A percentile compares a stretch with the other conserved stretches of the same genome.
Evolutionary conservation across 2,797 vertebrate genomes (phyloP).

Genomic region (Halcyon chelicuti): DNA sequence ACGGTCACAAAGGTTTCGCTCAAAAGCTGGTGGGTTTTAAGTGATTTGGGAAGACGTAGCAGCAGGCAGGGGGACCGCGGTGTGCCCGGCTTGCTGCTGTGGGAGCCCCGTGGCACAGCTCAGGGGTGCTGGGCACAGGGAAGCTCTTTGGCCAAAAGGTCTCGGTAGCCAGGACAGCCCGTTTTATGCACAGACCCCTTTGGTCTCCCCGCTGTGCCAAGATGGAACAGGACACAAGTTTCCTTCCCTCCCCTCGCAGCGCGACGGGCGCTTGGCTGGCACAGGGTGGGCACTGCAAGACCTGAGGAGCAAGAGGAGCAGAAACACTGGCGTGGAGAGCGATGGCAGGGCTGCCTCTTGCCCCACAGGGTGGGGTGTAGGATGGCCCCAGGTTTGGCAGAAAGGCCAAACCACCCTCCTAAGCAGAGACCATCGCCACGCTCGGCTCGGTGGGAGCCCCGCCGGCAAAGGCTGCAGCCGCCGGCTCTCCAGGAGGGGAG

Average conservation of each 20-base stretch:
- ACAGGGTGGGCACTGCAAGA: not conserved
- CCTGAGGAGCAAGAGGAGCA: not conserved
- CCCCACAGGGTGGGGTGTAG: not conserved
- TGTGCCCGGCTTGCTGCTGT: not conserved
- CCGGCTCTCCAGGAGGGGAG: not conserved
- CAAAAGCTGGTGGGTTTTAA: not conserved
- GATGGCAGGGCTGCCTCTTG: not conserved
- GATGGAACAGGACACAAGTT: rapidly evolving
- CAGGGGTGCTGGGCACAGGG: not conserved
- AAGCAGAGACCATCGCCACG: not conserved
- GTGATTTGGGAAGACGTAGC: not conserved
- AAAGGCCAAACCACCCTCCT: not conserved
- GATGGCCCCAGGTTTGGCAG: not conserved
- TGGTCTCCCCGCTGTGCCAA: not conserved
- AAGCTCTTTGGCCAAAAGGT: not conserved
- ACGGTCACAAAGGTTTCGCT: not conserved
- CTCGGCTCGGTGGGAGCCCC: rapidly evolving
- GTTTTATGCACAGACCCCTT: rapidly evolving
- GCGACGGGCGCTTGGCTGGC: rapidly evolving
- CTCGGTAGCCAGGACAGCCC: rapidly evolving
- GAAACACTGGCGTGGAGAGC: rapidly evolving
- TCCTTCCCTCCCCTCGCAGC: not conserved
- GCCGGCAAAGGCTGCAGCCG: not conserved
- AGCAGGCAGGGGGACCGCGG: rapidly evolving
- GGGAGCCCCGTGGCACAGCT: not conserved